These are phyloP conservation scores for Drosophila lowei DNA, from an alignment of 1,140 invertebrate species.

Conservation along the genomic window DNA sequence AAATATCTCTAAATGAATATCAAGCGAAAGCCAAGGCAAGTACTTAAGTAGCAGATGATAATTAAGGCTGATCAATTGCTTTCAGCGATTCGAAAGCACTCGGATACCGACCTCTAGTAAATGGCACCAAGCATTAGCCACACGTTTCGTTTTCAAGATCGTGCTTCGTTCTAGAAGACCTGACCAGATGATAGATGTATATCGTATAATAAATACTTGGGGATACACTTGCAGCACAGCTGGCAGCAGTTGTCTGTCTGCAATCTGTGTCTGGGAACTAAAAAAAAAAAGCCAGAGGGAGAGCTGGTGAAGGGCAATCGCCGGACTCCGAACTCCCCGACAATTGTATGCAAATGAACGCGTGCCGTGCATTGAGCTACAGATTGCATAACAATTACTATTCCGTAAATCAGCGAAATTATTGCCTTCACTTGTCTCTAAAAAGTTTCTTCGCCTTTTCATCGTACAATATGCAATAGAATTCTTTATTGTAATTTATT, in stretches of 20 bases:
- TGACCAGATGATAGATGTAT: conserved; percentile 40
- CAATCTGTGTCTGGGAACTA: conserved; percentile 33
- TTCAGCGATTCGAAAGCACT: conserved; percentile 45
- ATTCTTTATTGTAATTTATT: conserved; percentile 80
- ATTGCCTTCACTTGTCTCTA: conserved; percentile 2
- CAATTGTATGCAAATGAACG: conserved; percentile 76
- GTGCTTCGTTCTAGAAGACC: conserved; percentile 31
- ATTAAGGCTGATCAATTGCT: conserved; percentile 69
- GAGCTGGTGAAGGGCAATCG: conserved; percentile 45
- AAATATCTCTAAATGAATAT: conserved; percentile 11
- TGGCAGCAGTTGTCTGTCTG: conserved; percentile 23
- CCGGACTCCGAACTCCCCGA: conserved; percentile 29
- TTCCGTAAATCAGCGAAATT: conserved; percentile 13
- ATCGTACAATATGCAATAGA: conserved; percentile 75
- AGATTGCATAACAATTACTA: conserved; percentile 70
- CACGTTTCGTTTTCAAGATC: conserved; percentile 38
- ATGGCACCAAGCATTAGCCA: conserved; percentile 35
- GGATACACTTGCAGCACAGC: conserved; percentile 13
- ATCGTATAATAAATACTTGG: conserved; percentile 3
- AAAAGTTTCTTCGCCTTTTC: conserved; percentile 29
- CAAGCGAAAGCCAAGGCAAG: conserved; percentile 30
- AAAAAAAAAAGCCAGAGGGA: conserved; percentile 25
- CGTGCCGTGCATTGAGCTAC: conserved; percentile 48
- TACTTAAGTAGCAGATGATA: conserved; percentile 27
- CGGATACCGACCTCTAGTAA: conserved; percentile 8